Percentiles rank a stretch among this genome's conserved stretches.
Evolutionary conservation across 2,888 invertebrate genomes (phyloP).

Genomic region (Trissolcus brochymenae): DNA sequence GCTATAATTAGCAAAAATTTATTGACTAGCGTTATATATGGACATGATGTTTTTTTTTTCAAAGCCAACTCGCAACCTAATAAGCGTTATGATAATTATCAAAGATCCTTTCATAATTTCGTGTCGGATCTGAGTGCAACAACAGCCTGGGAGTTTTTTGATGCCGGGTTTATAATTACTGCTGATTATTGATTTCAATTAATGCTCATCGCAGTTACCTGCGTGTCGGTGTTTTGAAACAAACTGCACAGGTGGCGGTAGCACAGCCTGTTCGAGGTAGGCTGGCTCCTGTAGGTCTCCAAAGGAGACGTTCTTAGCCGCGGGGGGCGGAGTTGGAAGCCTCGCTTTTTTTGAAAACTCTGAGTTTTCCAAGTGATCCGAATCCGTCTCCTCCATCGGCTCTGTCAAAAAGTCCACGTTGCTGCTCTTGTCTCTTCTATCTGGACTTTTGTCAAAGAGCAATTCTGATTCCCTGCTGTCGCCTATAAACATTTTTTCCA

Average conservation of each 20-base stretch:
- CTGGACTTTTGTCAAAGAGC: slow-evolving; percentile 62
- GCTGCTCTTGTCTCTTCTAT: slow-evolving; percentile 62
- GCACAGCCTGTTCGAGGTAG: slow-evolving; percentile 70
- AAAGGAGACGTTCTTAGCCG: slow-evolving; percentile 74
- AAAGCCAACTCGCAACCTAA: too few species aligned
- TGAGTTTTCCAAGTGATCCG: slow-evolving; percentile 67
- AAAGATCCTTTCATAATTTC: too few species aligned
- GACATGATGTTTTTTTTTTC: too few species aligned
- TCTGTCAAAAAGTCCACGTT: slow-evolving; percentile 69
- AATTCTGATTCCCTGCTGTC: slow-evolving; percentile 64
- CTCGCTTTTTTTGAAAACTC: slow-evolving; percentile 67
- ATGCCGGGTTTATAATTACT: slow-evolving; percentile 19
- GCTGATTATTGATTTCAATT: slow-evolving; percentile 34
- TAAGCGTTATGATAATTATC: too few species aligned
- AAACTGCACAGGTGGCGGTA: slow-evolving; percentile 73
- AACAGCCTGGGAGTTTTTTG: slow-evolving; percentile 7
- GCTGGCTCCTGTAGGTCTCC: slow-evolving; percentile 71
- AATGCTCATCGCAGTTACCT: slow-evolving; percentile 58
- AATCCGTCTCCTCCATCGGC: slow-evolving; percentile 68
- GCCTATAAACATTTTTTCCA: slow-evolving; percentile 20
- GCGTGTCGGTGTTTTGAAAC: slow-evolving; percentile 72
- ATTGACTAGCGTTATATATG: slow-evolving; percentile 26
- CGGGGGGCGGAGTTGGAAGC: slow-evolving; percentile 72
- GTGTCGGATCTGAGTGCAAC: too few species aligned
- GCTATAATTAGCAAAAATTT: slow-evolving; percentile 20